Evolutionary conservation across 2,113 vertebrate genomes (phyloP), one percentile per base, ranked within the genome.

Genomic region (Nansenia antarctica): DNA sequence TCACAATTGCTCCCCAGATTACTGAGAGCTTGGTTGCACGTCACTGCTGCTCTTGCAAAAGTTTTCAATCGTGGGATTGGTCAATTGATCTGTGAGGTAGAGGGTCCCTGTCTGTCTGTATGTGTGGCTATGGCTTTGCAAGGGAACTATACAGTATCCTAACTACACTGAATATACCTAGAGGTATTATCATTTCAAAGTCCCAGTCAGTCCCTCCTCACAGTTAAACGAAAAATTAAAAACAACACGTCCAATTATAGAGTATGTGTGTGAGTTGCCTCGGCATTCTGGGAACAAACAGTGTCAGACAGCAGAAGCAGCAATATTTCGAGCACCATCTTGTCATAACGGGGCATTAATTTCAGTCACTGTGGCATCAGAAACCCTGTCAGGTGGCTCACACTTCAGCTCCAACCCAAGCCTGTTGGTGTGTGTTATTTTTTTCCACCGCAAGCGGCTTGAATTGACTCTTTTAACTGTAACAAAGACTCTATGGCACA

Each of bases 41-140:
- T n/a, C 45, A 49, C 45, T 49, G 20, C 18, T n/a, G 45, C n/a
- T n/a, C 45, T 49, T 15, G n/a, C 18, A 70, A 80, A 79, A 57
- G 54, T 29, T 14, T 1, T 4, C 1, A 30, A 49, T 49, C 45
- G 45, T n/a, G 45, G 20, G 45, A 49, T 49, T 22, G 45, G n/a
- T n/a, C 5, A 37, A 11, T 37, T 5, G 5, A 37, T 37, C 35
- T 49, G 45, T 49, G 14, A 49, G n/a, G 20, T n/a, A 49, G 45
- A n/a, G 6, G 45, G 6, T 49, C 20, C 1, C n/a, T n/a, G n/a
- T n/a, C n/a, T n/a, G 6, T 8, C 18, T 2, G n/a, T 20, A n/a
- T 49, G 18, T 49, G n/a, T 22, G 9, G 45, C 4, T 7, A n/a
- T 49, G 45, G 7, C 8, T 3, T 22, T 42, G 39, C 14, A 42